Evolutionary conservation across 30 jellyfish, hydroid and myxozoan genomes (phyloP).

Genomic region (Aurelia sp.): DNA sequence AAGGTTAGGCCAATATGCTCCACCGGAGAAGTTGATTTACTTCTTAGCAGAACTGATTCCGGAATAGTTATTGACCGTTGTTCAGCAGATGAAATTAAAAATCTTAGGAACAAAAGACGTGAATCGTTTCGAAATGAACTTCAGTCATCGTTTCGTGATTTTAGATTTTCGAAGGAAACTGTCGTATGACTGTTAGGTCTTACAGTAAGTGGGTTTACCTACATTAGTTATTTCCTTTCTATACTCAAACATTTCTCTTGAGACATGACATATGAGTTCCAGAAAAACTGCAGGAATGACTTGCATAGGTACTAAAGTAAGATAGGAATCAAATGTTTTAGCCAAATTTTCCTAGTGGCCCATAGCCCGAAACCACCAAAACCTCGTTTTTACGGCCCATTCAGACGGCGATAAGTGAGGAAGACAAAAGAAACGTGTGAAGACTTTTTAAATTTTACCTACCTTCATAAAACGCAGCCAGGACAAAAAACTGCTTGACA

Average conservation of each 20-base stretch:
- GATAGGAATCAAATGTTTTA: too few relatives aligned
- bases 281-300: too few relatives aligned
- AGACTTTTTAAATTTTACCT: too few relatives aligned
- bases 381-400: too few relatives aligned
- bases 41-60: conserved; percentile 26
- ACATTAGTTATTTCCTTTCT: not conserved
- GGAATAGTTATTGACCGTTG: conserved; percentile 27
- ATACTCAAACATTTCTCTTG: not conserved
- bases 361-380: too few relatives aligned
- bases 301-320: too few relatives aligned
- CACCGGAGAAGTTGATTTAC: not conserved
- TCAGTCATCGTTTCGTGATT: conserved; percentile 28
- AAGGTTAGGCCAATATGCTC: not conserved
- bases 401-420: too few relatives aligned
- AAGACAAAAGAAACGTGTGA: too few relatives aligned
- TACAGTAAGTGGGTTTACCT: too few relatives aligned
- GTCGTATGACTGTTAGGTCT: not conserved
- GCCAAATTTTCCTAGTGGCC: too few relatives aligned
- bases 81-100: not conserved
- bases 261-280: not conserved
- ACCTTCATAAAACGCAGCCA: too few relatives aligned
- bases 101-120: not conserved
- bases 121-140: not conserved
- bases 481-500: too few relatives aligned
- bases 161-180: conserved; percentile 30